Percentiles rank a stretch among this genome's conserved stretches.
These are phyloP conservation scores for Caradrina kadenii DNA, from an alignment of 2,888 invertebrate genomes.

Conservation along the genomic window DNA sequence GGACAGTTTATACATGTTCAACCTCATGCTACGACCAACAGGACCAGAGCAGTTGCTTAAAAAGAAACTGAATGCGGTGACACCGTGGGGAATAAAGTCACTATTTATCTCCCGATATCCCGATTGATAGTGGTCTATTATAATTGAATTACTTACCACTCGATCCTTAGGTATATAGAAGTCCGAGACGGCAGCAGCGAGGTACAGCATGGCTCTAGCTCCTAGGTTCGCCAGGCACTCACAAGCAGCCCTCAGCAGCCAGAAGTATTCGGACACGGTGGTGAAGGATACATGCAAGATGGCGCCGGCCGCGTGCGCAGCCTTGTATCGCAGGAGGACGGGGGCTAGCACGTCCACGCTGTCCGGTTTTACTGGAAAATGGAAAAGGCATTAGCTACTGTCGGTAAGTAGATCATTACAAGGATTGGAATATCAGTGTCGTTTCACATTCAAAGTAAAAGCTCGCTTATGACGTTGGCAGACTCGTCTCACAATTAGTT, in stretches of 20 bases:
- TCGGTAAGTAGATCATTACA: background rate
- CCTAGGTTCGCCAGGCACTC: constrained; percentile 93
- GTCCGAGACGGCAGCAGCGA: constrained; percentile 99
- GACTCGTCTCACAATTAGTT: too few relatives aligned
- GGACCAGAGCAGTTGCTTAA: too few relatives aligned
- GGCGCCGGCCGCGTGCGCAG: constrained; percentile 93
- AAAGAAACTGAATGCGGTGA: too few relatives aligned
- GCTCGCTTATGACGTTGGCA: too few relatives aligned
- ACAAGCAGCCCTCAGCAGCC: constrained; percentile 96
- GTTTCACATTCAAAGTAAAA: too few relatives aligned
- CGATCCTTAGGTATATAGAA: constrained; percentile 98
- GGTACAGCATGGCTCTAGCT: constrained; percentile 94
- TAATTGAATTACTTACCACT: constrained; percentile 92
- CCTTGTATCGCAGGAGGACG: constrained; percentile 94
- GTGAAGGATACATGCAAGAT: constrained; percentile 95
- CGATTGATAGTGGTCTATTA: background rate
- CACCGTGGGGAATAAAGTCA: too few relatives aligned
- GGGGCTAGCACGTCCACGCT: constrained; percentile 93
- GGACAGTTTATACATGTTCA: too few relatives aligned
- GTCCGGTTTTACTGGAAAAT: constrained; percentile 92
- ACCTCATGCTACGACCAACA: too few relatives aligned
- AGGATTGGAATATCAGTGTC: too few relatives aligned
- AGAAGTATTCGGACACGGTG: constrained; percentile 97
- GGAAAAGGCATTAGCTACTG: background rate
- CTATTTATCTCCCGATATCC: too few relatives aligned